Base-by-base conservation (phyloP, 2,888 invertebrate genomes). In the Drosophila buzzatii region DNA sequence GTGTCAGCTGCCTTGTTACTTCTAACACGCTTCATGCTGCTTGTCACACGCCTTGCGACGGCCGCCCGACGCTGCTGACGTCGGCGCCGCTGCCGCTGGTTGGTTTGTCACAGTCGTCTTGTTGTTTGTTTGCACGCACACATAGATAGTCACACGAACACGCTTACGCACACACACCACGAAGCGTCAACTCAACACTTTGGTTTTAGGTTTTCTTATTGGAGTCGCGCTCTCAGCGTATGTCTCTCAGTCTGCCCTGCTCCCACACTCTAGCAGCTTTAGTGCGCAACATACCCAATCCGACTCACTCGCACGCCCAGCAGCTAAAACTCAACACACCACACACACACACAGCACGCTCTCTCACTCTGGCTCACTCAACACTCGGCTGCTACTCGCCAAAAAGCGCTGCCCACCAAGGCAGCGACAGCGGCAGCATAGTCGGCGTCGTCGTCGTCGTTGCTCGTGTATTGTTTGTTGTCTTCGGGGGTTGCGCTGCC, bases 1-100 rank as follows among this genome's bases (percentile, higher is more conserved):
- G 85, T 86, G 85, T 86, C 85, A 85, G 85, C 88, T 89, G 85
- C 90, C 85, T 89, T 86, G 85, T 86, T 86, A 86, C 85, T 89
- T 85, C 84, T 85, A 85, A 85, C 84, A 85, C 84, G 84, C 82
- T 83, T 81, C 86, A 78, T 51, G 77, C 79, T 79, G 79, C 79
- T 79, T 79, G 81, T 79, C 76, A 79, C 74, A 86, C 82, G 78
- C 81, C 76, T 81, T 75, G 75, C 53, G 39, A 33, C 33, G 37
- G 41, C 55, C 76, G 69, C 67, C 23, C 35, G 82, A 73, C 78
- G 79, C 81, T 83, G 78, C 67, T 81, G 85, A 74, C 74, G 85
- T 82, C 76, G 71, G 60, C 74, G 76, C 69, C 72, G 81, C 76
- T 71, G 73, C 75, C 70, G 77, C 79, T 87, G 86, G 88, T 90